Base-by-base conservation (phyloP, 2,797 vertebrate genomes). In the Numenius phaeopus region DNA sequence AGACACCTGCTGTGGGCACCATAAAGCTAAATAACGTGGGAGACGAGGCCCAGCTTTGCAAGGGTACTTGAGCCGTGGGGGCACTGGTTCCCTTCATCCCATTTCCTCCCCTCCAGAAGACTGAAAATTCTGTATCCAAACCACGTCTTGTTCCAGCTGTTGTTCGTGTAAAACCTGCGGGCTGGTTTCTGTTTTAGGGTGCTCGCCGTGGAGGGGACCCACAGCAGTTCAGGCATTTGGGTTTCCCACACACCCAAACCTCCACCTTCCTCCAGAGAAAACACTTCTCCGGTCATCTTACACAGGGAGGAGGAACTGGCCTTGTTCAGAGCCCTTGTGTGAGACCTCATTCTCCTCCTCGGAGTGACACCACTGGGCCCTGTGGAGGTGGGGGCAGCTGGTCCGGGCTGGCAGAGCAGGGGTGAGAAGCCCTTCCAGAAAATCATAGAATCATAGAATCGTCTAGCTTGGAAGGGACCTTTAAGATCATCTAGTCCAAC, bases 171-270 rank as follows among this genome's bases (percentile, higher is more conserved):
- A 70, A 86, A 29, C 59, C 46, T 21, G 6, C 20, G 11, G 46
- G 46, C 46, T 29, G 26, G 21, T 70, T 54, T 71, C 87, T 92
- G 69, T 86, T 85, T 5, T 61, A 26, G 89, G 72, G 76, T 92
- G 79, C 64, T 92, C 46, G 7, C 49, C 49, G 11, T 2, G 9
- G 64, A 12, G 15, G 54, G 58, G 59, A 71, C 57, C 59, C 11
- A 0, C 3, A 17, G 12, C 83, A 80, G 61, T 55, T 32, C 76
- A 55, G 47, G 64, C 47, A 65, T 30, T 50, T 78, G 81, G 57
- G 70, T 87, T 89, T 61, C 78, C 82, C 81, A 21, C 90, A 40
- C 65, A 12, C 24, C 24, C 15, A 39, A 66, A 49, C 84, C 82
- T 39, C 81, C 66, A 15, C 66, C 85, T 84, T 59, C 67, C 57